A percentile compares a stretch with the other conserved stretches of the same genome.
phyloP scores from a whole-genome alignment of 2,888 invertebrate genomes.

The Eupeodes latifasciatus region DNA sequence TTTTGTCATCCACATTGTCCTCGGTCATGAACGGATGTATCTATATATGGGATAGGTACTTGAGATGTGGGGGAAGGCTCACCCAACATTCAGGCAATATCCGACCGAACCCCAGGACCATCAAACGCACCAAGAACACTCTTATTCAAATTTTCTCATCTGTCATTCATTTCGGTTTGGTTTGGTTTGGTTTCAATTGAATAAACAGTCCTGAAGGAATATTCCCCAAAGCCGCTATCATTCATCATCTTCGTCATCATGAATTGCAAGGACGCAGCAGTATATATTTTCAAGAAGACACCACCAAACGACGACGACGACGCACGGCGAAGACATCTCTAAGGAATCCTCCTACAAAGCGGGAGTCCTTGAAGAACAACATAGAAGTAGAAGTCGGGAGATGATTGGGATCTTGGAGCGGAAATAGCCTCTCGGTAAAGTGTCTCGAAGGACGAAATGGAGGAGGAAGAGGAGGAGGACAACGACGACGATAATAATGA shows the following conservation, averaged over 20 bases:
- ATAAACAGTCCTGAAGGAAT: constrained; percentile 63
- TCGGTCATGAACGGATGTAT: constrained; percentile 56
- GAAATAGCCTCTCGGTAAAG: constrained; percentile 27
- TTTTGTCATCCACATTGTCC: constrained; percentile 46
- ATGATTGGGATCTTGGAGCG: not conserved
- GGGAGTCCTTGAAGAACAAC: constrained; percentile 34
- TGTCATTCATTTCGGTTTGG: constrained; percentile 64
- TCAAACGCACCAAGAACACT: not conserved
- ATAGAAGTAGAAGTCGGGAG: not conserved
- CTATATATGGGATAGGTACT: not conserved
- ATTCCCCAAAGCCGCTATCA: constrained; percentile 47
- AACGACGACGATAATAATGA: constrained; percentile 16
- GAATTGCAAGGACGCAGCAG: constrained; percentile 43
- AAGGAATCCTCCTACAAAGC: not conserved
- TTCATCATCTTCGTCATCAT: constrained; percentile 64
- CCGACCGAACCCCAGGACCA: not conserved
- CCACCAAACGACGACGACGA: not conserved
- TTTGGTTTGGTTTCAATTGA: constrained; percentile 66
- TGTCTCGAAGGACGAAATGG: not conserved
- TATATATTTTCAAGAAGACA: constrained; percentile 32
- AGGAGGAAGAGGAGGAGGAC: not conserved
- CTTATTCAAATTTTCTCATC: constrained; percentile 61
- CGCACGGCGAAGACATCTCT: not conserved
- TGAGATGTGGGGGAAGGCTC: not conserved
- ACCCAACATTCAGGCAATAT: constrained; percentile 22